These are phyloP conservation scores for Actinia equina DNA, from an alignment of 64 coral and sea anemone species.

Conservation along the genomic window DNA sequence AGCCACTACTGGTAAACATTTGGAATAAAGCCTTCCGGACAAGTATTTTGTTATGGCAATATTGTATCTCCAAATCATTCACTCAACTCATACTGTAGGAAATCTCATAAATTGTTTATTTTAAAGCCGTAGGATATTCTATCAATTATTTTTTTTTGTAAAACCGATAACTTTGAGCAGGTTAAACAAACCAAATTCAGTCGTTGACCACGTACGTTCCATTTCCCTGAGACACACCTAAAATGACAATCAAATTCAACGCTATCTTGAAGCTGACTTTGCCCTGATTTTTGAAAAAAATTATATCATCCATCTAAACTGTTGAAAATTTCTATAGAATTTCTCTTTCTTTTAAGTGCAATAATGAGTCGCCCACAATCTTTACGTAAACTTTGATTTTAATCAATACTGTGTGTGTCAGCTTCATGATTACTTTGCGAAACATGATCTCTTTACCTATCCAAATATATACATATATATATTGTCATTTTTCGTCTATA, in stretches of 20 bases:
- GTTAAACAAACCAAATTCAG: no score
- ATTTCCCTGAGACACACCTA: no score
- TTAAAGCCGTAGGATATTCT: neutral
- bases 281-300: no score
- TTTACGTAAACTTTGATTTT: slow-evolving; percentile 4
- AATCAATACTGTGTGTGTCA: neutral
- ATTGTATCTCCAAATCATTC: slow-evolving; percentile 12
- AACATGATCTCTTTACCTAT: neutral
- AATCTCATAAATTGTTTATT: slow-evolving; percentile 11
- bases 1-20: neutral
- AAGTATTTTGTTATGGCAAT: neutral
- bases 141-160: neutral
- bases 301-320: neutral
- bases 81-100: slow-evolving; percentile 8
- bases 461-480: neutral
- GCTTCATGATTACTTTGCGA: neutral
- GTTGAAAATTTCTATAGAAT: neutral
- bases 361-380: slow-evolving; percentile 3
- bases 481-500: neutral
- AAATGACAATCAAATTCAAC: no score
- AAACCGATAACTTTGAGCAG: neutral
- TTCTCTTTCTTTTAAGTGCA: neutral
- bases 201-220: no score
- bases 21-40: slow-evolving; percentile 5
- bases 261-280: no score